These are phyloP conservation scores for Phrynocephalus versicolor DNA, from an alignment of 2,113 vertebrate species.

Conservation along the genomic window DNA sequence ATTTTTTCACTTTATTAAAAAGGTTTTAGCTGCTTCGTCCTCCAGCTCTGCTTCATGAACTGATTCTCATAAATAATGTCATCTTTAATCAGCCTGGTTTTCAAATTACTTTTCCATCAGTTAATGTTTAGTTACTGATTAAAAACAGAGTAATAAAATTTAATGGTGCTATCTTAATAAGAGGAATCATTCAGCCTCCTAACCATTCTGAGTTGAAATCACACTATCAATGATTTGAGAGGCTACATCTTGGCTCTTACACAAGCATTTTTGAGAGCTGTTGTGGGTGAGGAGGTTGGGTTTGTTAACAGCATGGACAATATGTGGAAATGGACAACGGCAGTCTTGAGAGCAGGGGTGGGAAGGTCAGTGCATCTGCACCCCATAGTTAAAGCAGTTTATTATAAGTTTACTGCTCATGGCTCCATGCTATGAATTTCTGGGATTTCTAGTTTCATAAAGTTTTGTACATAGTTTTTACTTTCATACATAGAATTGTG, in stretches of 20 bases:
- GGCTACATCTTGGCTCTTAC: background rate
- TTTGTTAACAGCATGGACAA: background rate
- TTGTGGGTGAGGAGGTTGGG: background rate
- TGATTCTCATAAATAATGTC: slow-evolving; percentile 34
- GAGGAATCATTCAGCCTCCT: slow-evolving; percentile 33
- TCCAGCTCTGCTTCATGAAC: slow-evolving; percentile 10
- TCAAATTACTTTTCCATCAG: slow-evolving; percentile 11
- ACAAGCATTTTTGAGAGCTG: background rate
- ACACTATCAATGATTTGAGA: slow-evolving; percentile 14
- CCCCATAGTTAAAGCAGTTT: no score
- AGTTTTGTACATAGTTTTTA: no score
- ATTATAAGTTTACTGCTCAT: no score
- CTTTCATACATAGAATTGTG: no score
- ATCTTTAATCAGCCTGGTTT: slow-evolving; percentile 36
- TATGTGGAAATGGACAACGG: background rate
- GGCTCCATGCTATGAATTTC: no score
- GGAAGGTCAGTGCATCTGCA: background rate
- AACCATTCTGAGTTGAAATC: slow-evolving; percentile 30
- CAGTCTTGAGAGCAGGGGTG: background rate
- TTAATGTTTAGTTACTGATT: slow-evolving; percentile 59
- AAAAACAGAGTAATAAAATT: slow-evolving; percentile 54
- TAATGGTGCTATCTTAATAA: slow-evolving; percentile 44
- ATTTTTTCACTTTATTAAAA: slow-evolving; percentile 13
- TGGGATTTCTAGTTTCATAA: no score
- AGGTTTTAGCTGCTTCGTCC: slow-evolving; percentile 7